Evolutionary conservation across 2,888 invertebrate species (phyloP), one percentile per base, ranked within the genome.

Genomic region (Synergus gifuensis): DNA sequence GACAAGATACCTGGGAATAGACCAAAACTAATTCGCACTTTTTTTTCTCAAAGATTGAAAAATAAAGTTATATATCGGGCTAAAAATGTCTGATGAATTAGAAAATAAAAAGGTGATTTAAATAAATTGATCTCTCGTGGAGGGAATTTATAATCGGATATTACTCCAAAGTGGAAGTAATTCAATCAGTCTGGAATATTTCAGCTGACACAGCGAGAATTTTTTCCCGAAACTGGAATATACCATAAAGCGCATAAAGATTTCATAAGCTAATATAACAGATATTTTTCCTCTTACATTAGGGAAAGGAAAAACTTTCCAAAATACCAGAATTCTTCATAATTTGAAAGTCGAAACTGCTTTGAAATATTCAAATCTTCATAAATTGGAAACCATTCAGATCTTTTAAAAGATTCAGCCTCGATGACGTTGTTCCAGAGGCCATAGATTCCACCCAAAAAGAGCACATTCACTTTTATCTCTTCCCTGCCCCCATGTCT

Each of bases 181-280:
- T 73, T 73, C 73, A 73, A 54, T 49, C 49, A 54, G 49, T 73
- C 73, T 73, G 73, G 49, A 73, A 73, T 49, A 73, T 73, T 36
- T 54, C 11, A 73, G 54, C 28, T 36, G n/a, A n/a, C 54, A 36
- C 36, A 36, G 36, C 5, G 3, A 28, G 28, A 36, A 36, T 36
- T 36, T 58, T 58, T 58, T 16, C 12, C 58, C 58, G 58, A 58
- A 58, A 58, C 2, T 16, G 36, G 36, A 36, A 36, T 36, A 28
- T 22, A 22, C n/a, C n/a, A n/a, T 28, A 36, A 36, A 36, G 5
- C 36, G 5, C 36, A 36, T 36, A 36, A 36, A 7, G 5, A 36
- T 36, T 36, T 36, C 5, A 36, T 36, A 36, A 36, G 36, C 5
- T 36, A 36, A 36, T 36, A 7, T 36, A 5, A 36, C 36, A 36